phyloP scores from a whole-genome alignment of 2,888 invertebrate species.

The Phragmatobia fuliginosa region DNA sequence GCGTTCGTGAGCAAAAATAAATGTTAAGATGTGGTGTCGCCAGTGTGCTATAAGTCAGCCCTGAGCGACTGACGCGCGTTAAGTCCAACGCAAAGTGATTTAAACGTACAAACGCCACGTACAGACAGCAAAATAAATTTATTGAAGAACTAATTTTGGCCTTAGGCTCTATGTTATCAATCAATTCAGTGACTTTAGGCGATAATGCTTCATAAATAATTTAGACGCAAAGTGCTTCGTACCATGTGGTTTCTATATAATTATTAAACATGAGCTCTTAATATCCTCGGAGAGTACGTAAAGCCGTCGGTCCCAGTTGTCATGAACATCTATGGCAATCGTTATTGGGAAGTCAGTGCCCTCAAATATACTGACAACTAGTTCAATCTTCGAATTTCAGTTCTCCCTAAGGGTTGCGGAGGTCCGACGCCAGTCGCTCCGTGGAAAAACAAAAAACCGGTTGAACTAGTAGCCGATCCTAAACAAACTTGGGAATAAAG shows the following conservation, averaged over 20 bases:
- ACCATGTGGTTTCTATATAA: neutral
- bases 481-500: no score
- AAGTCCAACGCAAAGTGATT: constrained; percentile 51
- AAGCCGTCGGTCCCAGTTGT: no score
- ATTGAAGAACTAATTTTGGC: constrained; percentile 1
- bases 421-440: no score
- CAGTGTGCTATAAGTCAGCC: constrained; percentile 46
- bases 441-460: no score
- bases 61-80: constrained; percentile 49
- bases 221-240: neutral
- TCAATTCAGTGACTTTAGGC: neutral
- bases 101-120: constrained; percentile 36
- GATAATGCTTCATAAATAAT: neutral
- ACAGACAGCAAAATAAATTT: constrained; percentile 28
- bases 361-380: no score
- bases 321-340: no score
- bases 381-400: no score
- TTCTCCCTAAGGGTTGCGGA: no score
- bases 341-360: no score
- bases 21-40: constrained; percentile 26
- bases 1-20: constrained; percentile 27
- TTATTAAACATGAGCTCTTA: neutral
- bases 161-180: neutral
- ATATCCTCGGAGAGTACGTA: no score
- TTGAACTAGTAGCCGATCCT: no score